Conservation (phyloP, 2,888 invertebrate genomes). For the Odontocolon sp. region DNA sequence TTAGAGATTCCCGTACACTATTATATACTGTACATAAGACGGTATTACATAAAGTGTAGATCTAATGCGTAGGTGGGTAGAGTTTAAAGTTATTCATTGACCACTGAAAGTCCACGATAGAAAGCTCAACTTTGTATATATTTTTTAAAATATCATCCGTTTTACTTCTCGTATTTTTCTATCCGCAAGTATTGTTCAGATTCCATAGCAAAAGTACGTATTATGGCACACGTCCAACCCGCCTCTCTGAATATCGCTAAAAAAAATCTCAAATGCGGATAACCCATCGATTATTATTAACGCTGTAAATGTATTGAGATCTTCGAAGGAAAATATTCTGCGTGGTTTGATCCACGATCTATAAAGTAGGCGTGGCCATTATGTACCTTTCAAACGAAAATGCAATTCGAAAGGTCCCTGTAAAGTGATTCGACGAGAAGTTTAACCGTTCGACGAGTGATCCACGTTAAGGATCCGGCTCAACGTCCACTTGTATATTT, state of each 20-base stretch:
- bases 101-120: no score
- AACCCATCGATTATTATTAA: no score
- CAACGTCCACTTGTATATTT: conserved; percentile 51
- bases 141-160: background rate
- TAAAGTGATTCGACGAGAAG: conserved; percentile 45
- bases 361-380: no score
- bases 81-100: no score
- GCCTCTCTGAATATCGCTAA: background rate
- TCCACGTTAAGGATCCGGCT: conserved; percentile 35
- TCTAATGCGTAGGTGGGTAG: conserved; percentile 32
- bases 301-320: no score
- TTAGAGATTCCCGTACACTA: conserved; percentile 12
- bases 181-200: background rate
- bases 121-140: no score
- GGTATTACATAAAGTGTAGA: no score
- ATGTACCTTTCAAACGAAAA: conserved; percentile 7
- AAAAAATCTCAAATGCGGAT: background rate
- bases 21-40: background rate
- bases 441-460: conserved; percentile 42
- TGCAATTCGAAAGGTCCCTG: conserved; percentile 47
- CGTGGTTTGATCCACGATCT: no score
- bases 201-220: conserved; percentile 6
- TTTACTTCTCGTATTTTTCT: background rate
- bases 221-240: background rate
- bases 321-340: background rate